Percentiles rank a stretch among this genome's conserved stretches.
Conservation (phyloP, 2,888 invertebrate genomes). For the Cataglyphis rosenhaueri region DNA sequence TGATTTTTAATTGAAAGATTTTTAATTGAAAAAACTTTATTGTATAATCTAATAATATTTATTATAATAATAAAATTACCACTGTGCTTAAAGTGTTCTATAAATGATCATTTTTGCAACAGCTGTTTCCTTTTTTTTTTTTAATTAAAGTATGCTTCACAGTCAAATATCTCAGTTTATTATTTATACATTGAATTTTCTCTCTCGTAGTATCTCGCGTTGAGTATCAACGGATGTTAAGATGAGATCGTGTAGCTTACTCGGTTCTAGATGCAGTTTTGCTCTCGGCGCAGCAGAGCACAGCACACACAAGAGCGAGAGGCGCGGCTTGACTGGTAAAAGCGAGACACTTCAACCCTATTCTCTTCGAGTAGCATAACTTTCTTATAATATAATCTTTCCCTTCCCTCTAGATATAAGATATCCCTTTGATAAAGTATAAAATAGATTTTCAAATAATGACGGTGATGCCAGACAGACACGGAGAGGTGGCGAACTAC, state of each 20-base stretch:
- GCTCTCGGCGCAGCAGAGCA: conserved; percentile 53
- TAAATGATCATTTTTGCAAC: background rate
- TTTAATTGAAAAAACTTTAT: background rate
- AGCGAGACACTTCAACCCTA: conserved; percentile 29
- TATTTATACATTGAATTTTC: background rate
- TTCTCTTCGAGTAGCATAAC: background rate
- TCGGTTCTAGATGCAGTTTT: conserved; percentile 1
- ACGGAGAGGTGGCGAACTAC: background rate
- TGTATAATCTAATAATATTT: background rate
- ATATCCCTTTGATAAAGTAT: background rate
- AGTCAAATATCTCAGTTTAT: background rate
- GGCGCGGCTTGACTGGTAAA: conserved; percentile 50
- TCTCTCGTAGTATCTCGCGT: background rate
- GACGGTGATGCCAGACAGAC: background rate
- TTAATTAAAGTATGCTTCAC: background rate
- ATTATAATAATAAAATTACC: background rate
- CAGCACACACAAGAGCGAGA: conserved; percentile 77
- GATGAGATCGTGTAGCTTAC: background rate
- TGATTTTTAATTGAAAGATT: background rate
- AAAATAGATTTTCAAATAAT: background rate
- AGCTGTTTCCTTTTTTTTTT: background rate
- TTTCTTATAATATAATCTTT: background rate
- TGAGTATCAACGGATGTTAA: conserved; percentile 32
- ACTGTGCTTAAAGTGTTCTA: background rate
- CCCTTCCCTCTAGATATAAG: background rate